Percentiles rank a stretch among this genome's conserved stretches.
Evolutionary conservation across 92 coral and sea anemone species (phyloP).

Genomic region (Phymanthus crucifer): DNA sequence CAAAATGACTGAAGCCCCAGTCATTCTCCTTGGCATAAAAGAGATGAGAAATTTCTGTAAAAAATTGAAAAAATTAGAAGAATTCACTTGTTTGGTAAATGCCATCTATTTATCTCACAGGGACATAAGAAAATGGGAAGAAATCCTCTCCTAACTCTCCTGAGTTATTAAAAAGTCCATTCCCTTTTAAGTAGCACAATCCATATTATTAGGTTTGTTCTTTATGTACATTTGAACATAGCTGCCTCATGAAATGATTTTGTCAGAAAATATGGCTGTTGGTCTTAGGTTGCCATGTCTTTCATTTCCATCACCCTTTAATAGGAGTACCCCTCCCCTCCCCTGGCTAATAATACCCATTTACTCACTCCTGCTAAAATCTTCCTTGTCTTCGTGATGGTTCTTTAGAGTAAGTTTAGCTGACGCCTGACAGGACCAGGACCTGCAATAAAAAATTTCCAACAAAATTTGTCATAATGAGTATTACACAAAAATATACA

Average conservation of each 20-base stretch:
- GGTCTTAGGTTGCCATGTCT: too few species aligned
- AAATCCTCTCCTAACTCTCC: background rate
- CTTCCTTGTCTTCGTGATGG: conserved; percentile 75
- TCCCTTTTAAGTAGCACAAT: too few species aligned
- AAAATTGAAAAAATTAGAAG: background rate
- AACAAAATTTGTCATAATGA: too few species aligned
- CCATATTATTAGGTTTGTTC: too few species aligned
- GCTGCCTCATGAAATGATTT: too few species aligned
- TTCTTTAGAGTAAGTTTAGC: conserved; percentile 72
- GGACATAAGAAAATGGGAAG: background rate
- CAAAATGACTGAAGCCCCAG: conserved; percentile 99
- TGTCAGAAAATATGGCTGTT: too few species aligned
- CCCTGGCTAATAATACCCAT: background rate
- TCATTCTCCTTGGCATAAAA: conserved; percentile 98
- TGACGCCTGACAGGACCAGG: conserved; percentile 99
- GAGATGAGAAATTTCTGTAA: conserved; percentile 88
- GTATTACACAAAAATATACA: too few species aligned
- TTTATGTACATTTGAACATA: too few species aligned
- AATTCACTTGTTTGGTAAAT: background rate
- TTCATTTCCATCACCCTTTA: too few species aligned
- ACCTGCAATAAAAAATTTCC: too few species aligned
- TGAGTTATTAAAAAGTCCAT: too few species aligned
- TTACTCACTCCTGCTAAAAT: conserved; percentile 85
- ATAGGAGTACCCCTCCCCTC: too few species aligned
- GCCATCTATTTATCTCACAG: background rate